A percentile compares a stretch with the other conserved stretches of the same genome.
phyloP scores from a whole-genome alignment of 2,113 vertebrate genomes.

The Puntigrus tetrazona region DNA sequence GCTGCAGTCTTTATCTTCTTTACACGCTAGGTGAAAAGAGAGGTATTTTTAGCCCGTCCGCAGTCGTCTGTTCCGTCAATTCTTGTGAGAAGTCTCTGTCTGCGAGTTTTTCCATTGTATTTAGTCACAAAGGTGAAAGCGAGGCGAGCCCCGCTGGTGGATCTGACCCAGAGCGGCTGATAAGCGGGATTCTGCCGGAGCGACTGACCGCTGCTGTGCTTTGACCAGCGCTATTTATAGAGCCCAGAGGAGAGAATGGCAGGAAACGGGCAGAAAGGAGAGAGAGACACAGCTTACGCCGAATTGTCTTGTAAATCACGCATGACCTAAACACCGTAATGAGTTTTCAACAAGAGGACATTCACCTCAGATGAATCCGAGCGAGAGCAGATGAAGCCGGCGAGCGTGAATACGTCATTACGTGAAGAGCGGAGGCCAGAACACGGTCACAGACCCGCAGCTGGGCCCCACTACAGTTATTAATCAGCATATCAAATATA shows the following conservation, averaged over 20 bases:
- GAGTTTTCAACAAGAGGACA: slow-evolving; percentile 41
- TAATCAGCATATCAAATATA: slow-evolving; percentile 44
- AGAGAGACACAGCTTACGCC: slow-evolving; percentile 23
- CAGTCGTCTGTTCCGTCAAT: slow-evolving; percentile 75
- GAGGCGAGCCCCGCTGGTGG: background rate
- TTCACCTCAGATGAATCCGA: slow-evolving; percentile 39
- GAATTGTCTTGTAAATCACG: slow-evolving; percentile 29
- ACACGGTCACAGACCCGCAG: slow-evolving; percentile 45
- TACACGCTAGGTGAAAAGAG: slow-evolving; percentile 62
- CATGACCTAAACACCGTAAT: slow-evolving; percentile 40
- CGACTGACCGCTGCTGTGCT: background rate
- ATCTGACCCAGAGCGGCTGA: background rate
- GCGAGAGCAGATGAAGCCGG: background rate
- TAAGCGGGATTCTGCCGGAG: background rate
- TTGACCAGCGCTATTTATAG: slow-evolving; percentile 53
- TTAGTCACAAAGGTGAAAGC: slow-evolving; percentile 76
- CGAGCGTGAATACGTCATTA: slow-evolving; percentile 14
- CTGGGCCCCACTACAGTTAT: slow-evolving; percentile 47
- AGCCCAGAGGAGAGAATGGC: slow-evolving; percentile 55
- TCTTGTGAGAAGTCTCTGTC: slow-evolving; percentile 70
- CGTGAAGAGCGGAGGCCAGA: background rate
- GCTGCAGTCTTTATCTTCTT: slow-evolving; percentile 76
- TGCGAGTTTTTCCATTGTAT: slow-evolving; percentile 72
- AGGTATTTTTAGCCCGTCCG: slow-evolving; percentile 72
- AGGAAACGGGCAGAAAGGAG: slow-evolving; percentile 51